Evolutionary conservation across 2,113 vertebrate genomes (phyloP).

Genomic region (Siniperca chuatsi): DNA sequence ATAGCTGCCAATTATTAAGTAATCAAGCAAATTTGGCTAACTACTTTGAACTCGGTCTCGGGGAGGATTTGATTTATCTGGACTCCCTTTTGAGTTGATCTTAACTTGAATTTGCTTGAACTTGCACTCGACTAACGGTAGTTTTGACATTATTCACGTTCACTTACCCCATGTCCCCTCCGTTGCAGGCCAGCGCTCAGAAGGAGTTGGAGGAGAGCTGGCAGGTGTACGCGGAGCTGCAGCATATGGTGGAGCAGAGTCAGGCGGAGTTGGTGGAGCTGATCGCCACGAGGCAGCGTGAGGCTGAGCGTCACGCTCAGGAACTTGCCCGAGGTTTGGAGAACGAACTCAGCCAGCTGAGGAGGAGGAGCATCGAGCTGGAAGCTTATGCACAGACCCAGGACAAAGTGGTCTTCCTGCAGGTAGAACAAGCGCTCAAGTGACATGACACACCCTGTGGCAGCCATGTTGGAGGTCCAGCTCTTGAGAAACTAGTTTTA

Average conservation of each 20-base stretch:
- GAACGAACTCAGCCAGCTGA: slow-evolving; percentile 82
- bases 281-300: slow-evolving; percentile 76
- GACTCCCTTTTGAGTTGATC: too few relatives aligned
- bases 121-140: background rate
- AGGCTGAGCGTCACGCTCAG: slow-evolving; percentile 79
- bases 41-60: too few relatives aligned
- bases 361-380: slow-evolving; percentile 81
- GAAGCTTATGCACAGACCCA: slow-evolving; percentile 71
- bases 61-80: too few relatives aligned
- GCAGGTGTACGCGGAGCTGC: slow-evolving; percentile 84
- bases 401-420: slow-evolving; percentile 83
- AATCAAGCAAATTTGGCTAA: too few relatives aligned
- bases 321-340: slow-evolving; percentile 80
- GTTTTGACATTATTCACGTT: too few relatives aligned
- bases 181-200: slow-evolving; percentile 78
- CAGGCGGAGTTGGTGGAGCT: slow-evolving; percentile 85
- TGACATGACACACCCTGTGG: background rate
- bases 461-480: background rate
- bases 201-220: slow-evolving; percentile 87
- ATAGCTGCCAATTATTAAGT: too few relatives aligned
- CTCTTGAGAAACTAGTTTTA: background rate
- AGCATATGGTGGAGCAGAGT: slow-evolving; percentile 83
- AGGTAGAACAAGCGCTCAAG: slow-evolving; percentile 65
- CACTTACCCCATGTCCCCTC: too few relatives aligned
- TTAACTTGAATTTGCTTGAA: background rate